Conservation (phyloP, 1,140 invertebrate species). For the Polypedilum vanderplanki region DNA sequence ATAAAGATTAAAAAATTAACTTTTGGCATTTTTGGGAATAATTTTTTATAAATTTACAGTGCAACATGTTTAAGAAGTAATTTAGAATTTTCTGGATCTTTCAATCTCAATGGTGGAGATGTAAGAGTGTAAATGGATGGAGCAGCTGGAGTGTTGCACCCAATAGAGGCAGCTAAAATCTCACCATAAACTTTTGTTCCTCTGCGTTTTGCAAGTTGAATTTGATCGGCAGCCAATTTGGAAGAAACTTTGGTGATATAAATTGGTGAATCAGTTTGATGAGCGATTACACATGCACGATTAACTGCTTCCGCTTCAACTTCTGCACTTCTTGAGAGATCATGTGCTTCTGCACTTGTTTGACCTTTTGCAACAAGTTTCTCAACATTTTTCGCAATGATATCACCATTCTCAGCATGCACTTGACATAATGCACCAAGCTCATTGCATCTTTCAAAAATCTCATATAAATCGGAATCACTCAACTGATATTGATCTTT, state of each 20-base stretch:
- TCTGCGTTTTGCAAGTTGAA: constrained; percentile 49
- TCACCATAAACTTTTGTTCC: constrained; percentile 64
- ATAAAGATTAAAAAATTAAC: too few relatives aligned
- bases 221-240: constrained; percentile 58
- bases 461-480: constrained; percentile 76
- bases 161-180: constrained; percentile 66
- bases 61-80: background rate
- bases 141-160: constrained; percentile 35
- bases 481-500: constrained; percentile 77
- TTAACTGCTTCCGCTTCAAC: constrained; percentile 91
- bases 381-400: constrained; percentile 80
- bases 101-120: constrained; percentile 8
- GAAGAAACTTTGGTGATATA: constrained; percentile 72
- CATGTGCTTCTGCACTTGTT: constrained; percentile 89
- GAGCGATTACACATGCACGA: constrained; percentile 75
- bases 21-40: background rate
- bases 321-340: constrained; percentile 85
- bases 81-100: constrained; percentile 23
- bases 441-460: constrained; percentile 68
- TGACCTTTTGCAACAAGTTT: constrained; percentile 75
- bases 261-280: constrained; percentile 53
- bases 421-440: constrained; percentile 78
- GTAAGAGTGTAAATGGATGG: background rate
- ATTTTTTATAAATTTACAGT: background rate
- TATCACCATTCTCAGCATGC: constrained; percentile 91